phyloP scores from a whole-genome alignment of 2,888 invertebrate genomes.

The Achlya flavicornis region DNA sequence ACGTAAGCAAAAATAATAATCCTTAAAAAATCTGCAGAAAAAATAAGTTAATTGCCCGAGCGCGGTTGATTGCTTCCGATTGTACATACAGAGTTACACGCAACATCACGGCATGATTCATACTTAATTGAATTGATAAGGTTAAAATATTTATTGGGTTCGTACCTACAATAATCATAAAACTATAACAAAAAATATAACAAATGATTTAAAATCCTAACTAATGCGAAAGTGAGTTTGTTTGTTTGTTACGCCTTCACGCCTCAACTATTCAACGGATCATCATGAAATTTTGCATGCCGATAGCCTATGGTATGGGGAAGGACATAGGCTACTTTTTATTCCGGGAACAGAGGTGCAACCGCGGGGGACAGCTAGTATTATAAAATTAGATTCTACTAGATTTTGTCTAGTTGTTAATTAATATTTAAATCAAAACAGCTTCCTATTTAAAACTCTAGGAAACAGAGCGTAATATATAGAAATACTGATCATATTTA shows the following conservation, averaged over 20 bases:
- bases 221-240: background rate
- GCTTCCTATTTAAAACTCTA: background rate
- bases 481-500: background rate
- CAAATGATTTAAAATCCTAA: background rate
- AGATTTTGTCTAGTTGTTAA: too few relatives aligned
- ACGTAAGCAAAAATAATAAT: too few relatives aligned
- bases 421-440: too few relatives aligned
- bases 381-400: too few relatives aligned
- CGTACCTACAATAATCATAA: background rate
- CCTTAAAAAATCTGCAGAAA: background rate
- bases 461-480: background rate
- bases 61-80: background rate
- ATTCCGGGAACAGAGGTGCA: too few relatives aligned
- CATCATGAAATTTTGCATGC: too few relatives aligned
- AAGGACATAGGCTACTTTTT: too few relatives aligned
- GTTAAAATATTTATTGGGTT: background rate
- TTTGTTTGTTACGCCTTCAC: too few relatives aligned
- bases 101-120: background rate
- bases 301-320: too few relatives aligned
- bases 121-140: background rate
- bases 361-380: too few relatives aligned
- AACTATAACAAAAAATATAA: background rate
- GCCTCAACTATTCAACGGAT: too few relatives aligned
- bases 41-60: background rate
- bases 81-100: too few relatives aligned